Evolutionary conservation across 2,888 invertebrate genomes (phyloP), one percentile per base, ranked within the genome.

Genomic region (Drosophila pseudotalamancana): DNA sequence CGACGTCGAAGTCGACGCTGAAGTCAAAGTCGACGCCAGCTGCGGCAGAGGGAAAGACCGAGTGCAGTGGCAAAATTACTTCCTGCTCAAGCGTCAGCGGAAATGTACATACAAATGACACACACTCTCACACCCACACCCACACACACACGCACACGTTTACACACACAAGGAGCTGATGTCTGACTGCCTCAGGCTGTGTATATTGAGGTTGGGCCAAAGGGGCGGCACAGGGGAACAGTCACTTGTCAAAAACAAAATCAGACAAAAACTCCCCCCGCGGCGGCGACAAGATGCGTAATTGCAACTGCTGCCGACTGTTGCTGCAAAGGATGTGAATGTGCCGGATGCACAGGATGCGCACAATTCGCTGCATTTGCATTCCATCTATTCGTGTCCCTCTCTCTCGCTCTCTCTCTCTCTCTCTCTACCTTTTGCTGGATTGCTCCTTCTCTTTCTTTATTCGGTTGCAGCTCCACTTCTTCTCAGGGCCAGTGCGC

Each of bases 171-270:
- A 42, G 66, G 27, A 37, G 49, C 37, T 37, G 49, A 55, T 61
- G 69, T 25, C 49, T 50, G 56, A 32, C 12, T 46, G 57, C 34
- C 43, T 9, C 14, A 16, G 16, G 29, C 29, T 46, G 12, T 37
- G 35, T 29, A 16, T 51, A 39, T 53, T 35, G 40, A 32, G 16
- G 27, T 31, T 34, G 49, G 27, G 19, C 9, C 12, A 12, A 9
- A 40, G 35, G 34, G 46, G 46, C 27, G 43, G 71, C 72, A 35
- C 32, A 34, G 64, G 54, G 72, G 51, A 37, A 62, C 63, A 73
- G 57, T 80, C 74, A 77, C 87, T 85, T 85, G 89, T 85, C 88
- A 88, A 86, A 85, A 88, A 88, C 88, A 82, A 88, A 82, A 87
- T 82, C 88, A 85, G 86, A 78, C 68, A 80, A 75, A 84, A 85